Conservation (phyloP, 2,113 vertebrate genomes). For the Acinonyx jubatus region DNA sequence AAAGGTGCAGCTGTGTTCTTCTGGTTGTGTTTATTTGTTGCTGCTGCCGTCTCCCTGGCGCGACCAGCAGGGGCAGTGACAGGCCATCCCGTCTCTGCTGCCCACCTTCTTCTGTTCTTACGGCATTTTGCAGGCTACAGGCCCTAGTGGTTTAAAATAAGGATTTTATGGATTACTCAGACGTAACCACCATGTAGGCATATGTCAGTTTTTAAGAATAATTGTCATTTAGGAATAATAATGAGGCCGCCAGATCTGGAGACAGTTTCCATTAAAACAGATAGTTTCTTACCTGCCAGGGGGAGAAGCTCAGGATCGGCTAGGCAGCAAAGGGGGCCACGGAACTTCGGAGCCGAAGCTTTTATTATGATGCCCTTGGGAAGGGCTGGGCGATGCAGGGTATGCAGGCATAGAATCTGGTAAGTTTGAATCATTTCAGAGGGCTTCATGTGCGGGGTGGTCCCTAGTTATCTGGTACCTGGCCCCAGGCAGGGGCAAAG, state of each 20-base stretch:
- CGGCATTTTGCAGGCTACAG: background rate
- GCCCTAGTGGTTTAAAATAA: background rate
- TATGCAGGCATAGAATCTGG: background rate
- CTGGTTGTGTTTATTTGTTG: background rate
- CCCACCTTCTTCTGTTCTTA: rapidly evolving
- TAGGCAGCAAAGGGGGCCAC: rapidly evolving
- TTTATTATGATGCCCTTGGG: background rate
- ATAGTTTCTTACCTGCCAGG: rapidly evolving
- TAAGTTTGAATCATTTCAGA: rapidly evolving
- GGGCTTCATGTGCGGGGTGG: background rate
- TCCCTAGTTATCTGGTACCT: no score
- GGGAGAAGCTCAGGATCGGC: background rate
- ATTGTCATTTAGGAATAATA: background rate
- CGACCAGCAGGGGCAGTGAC: background rate
- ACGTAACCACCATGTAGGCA: background rate
- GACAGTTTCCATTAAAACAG: background rate
- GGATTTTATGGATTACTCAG: no score
- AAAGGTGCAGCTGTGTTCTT: slow-evolving; percentile 39
- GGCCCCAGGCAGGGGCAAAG: background rate
- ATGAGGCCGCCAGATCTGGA: background rate
- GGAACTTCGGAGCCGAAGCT: rapidly evolving
- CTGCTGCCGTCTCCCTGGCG: background rate
- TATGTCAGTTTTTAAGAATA: background rate
- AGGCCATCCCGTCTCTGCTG: no score
- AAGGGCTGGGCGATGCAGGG: rapidly evolving